Conservation (phyloP, 1,140 invertebrate genomes). For the Carposina sasakii region DNA sequence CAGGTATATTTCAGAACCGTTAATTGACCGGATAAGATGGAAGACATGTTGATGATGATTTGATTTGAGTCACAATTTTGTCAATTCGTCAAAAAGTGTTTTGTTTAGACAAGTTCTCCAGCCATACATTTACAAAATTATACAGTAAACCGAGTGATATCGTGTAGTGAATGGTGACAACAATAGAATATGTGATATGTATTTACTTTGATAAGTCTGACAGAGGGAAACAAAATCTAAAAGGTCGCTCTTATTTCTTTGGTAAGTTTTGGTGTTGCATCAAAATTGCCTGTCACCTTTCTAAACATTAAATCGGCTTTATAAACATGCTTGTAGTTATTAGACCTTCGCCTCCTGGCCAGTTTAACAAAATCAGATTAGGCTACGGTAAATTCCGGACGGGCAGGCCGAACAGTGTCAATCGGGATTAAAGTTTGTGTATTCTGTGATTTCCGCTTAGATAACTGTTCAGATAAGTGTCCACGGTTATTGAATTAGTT, state of each 20-base stretch:
- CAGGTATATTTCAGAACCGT: too few species aligned
- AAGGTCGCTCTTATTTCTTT: conserved; percentile 48
- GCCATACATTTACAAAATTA: conserved; percentile 66
- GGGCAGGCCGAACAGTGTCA: too few species aligned
- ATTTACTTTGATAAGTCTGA: conserved; percentile 50
- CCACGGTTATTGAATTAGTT: too few species aligned
- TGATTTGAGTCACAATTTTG: conserved; percentile 63
- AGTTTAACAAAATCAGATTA: too few species aligned
- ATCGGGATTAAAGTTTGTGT: too few species aligned
- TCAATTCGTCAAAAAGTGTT: conserved; percentile 68
- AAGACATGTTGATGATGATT: conserved; percentile 70
- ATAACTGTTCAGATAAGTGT: too few species aligned
- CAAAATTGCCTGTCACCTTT: conserved; percentile 52
- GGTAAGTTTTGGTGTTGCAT: conserved; percentile 61
- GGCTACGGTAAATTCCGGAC: too few species aligned
- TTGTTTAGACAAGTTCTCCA: conserved; percentile 62
- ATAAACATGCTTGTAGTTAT: too few species aligned
- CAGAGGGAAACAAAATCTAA: conserved; percentile 35
- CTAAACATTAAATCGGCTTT: too few species aligned
- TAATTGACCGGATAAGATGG: conserved; percentile 56
- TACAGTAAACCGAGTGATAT: conserved; percentile 48
- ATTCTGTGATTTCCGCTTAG: too few species aligned
- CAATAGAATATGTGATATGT: conserved; percentile 59
- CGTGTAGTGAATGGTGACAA: conserved; percentile 51
- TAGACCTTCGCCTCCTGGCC: conserved; percentile 42